Conservation (phyloP, 1,140 invertebrate genomes). For the Camponotus pennsylvanicus region DNA sequence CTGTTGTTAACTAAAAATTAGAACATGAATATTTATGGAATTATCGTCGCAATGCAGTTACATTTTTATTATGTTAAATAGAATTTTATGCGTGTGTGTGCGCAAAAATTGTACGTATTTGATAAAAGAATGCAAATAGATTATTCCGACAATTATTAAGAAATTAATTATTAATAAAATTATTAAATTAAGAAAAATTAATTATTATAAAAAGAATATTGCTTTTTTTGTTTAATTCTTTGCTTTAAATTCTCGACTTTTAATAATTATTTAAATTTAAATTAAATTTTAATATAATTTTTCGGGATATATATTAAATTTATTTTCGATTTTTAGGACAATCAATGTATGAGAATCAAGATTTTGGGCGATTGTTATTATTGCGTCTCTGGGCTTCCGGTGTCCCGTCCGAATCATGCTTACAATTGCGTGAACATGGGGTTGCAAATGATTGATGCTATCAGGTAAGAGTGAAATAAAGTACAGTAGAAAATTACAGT, state of each 20-base stretch:
- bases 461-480: conserved; percentile 88
- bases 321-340: conserved; percentile 89
- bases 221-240: not conserved
- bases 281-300: not conserved
- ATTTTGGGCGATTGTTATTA: conserved; percentile 99
- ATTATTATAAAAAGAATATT: not conserved
- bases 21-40: not conserved
- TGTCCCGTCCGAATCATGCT: conserved; percentile 96
- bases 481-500: conserved; percentile 6
- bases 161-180: not conserved
- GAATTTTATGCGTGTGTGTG: not conserved
- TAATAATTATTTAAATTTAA: not conserved
- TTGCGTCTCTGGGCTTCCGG: conserved; percentile 97
- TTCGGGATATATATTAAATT: not conserved
- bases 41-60: not conserved
- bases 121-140: not conserved
- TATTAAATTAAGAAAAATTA: not conserved
- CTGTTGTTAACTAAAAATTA: not conserved
- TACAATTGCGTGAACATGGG: conserved; percentile 99
- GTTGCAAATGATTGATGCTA: conserved; percentile 98
- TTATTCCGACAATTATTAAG: not conserved
- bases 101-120: not conserved
- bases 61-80: not conserved
- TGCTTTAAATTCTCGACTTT: not conserved
- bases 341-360: conserved; percentile 98